Base-by-base conservation (phyloP, 2,113 vertebrate species). In the Lota lota region DNA sequence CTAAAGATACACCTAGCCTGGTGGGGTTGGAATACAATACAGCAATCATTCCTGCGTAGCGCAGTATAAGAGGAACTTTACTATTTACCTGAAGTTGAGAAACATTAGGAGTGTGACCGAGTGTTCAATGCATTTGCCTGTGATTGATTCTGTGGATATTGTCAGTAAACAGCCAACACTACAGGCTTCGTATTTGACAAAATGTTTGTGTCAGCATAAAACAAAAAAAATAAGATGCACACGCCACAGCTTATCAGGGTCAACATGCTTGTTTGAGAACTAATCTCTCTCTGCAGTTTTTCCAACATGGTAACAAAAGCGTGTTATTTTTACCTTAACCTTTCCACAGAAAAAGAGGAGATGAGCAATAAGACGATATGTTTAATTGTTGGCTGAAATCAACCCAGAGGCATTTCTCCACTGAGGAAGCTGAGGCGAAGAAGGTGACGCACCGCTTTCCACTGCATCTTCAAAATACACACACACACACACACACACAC, bases 251-350 rank as follows among this genome's bases (percentile, higher is more conserved):
- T 47, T 47, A 47, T 47, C 40, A 47, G 40, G 40, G 40, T 47
- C 40, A 47, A 40, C 36, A 10, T 11, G 36, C 36, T 11, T 40
- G 36, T 40, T 40, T 6, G 36, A 12, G 40, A 47, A 47, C 40
- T 47, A 12, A 47, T 47, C 10, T 47, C 40, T 56, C 53, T 56
- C 16, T 18, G 16, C 53, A 10, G 14, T 56, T n/a, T 56, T 56
- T 18, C n/a, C n/a, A 56, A 53, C 51, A 14, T 53, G 51, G 51
- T n/a, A 75, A 86, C 80, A 89, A 82, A 83, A 85, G 78, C 75
- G 77, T 82, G 83, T 79, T 80, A 75, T 81, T 79, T 78, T 73
- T 68, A 17, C 57, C 33, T 36, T 63, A 20, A 79, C 70, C 68
- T 76, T 81, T n/a, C 28, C 40, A 47, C 17, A 60, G 70, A 58